Evolutionary conservation across 35 echinoderm and acorn worm species (phyloP), one percentile per base, ranked within the genome.

Genomic region (Strongylocentrotus purpuratus): DNA sequence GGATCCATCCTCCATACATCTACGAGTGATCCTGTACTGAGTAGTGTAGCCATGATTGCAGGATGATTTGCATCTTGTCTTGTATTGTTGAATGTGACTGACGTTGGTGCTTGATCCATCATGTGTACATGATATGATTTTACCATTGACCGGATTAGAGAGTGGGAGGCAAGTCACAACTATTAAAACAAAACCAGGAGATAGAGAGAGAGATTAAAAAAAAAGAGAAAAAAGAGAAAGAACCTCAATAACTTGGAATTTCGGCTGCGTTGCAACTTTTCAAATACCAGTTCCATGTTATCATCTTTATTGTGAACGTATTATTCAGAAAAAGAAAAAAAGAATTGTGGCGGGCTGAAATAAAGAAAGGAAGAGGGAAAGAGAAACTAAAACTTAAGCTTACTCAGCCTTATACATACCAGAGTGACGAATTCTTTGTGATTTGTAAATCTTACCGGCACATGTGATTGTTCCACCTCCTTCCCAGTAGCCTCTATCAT

Each of bases 41-140:
- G 86, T 25, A 33, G 86, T 88, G 32, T 88, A 88, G 25, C 86
- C 86, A 88, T 12, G 31, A n/a, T 88, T 88, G 31, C 86, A 88
- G 31, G 86, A 33, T 20, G 86, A 35, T 46, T 33, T 12, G n/a
- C 86, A 88, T 11, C 8, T 9, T 14, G 32, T 88, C 28, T 88
- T 88, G 32, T 88, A 88, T 14, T 88, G 9, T 46, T 88, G 86
- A 12, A 88, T 33, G 32, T 33, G 32, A 35, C 32, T 88, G 32
- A 88, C 32, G 18, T 88, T 88, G 45, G 45, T 46, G 45, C 45
- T 88, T 33, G 11, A 18, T 88, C 86, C 86, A 33, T 88, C 86
- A 0, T 15, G 8, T 33, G 31, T 88, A 88, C 86, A 88, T 4
- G 86, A 88, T 7, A 46, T 20, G 0, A 88, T 46, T 33, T 35